These are phyloP conservation scores for Synergus itoensis DNA, from an alignment of 2,888 invertebrate genomes.

Conservation along the genomic window DNA sequence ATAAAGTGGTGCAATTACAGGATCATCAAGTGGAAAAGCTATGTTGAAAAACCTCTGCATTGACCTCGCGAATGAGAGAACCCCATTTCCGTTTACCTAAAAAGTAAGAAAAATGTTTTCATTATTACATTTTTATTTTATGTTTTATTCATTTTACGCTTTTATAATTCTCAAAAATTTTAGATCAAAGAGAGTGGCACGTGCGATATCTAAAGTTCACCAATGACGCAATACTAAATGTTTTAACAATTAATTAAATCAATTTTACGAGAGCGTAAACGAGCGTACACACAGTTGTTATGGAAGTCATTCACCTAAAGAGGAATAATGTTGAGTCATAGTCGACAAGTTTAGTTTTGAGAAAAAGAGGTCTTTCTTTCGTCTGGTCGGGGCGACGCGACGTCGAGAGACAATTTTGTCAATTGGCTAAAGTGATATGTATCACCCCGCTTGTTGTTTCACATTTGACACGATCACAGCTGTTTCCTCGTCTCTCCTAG, in stretches of 20 bases:
- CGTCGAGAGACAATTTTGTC: conserved; percentile 50
- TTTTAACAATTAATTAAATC: conserved; percentile 41
- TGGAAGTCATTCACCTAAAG: conserved; percentile 70
- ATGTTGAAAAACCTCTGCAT: conserved; percentile 92
- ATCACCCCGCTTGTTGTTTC: conserved; percentile 43
- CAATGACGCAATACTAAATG: conserved; percentile 54
- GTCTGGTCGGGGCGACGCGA: not conserved
- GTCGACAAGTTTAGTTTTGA: conserved; percentile 18
- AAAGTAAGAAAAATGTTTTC: conserved; percentile 58
- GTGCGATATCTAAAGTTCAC: conserved; percentile 53
- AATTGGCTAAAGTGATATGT: conserved; percentile 52
- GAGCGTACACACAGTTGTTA: conserved; percentile 50
- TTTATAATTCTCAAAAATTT: not conserved
- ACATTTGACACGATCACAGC: conserved; percentile 37
- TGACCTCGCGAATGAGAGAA: conserved; percentile 93
- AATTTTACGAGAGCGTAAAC: conserved; percentile 57
- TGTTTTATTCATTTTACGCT: too few species aligned
- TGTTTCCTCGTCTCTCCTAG: not conserved
- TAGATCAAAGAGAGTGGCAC: conserved; percentile 44
- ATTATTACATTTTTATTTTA: too few species aligned
- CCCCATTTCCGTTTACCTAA: conserved; percentile 95
- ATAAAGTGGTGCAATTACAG: conserved; percentile 94
- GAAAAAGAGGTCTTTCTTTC: conserved; percentile 1
- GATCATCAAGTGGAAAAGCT: conserved; percentile 93
- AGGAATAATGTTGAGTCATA: conserved; percentile 16